A percentile compares a stretch with the other conserved stretches of the same genome.
These are phyloP conservation scores for Protophormia terraenovae DNA, from an alignment of 2,888 invertebrate genomes.

Conservation along the genomic window DNA sequence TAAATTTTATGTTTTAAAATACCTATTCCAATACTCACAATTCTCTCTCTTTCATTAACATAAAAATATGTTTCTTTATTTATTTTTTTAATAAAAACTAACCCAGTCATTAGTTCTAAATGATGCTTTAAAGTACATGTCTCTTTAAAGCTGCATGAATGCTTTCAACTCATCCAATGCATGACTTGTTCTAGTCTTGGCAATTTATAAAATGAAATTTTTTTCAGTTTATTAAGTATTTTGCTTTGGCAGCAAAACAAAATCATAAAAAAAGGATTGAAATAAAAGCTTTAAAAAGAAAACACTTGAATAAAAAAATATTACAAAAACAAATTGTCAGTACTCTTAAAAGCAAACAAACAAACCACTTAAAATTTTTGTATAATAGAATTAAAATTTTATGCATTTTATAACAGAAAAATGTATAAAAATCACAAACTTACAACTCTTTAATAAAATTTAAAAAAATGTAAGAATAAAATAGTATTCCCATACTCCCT, in stretches of 20 bases:
- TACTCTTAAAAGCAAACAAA: neutral
- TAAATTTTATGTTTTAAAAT: neutral
- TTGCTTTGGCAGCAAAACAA: constrained; percentile 42
- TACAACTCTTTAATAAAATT: no score
- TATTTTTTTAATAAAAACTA: constrained; percentile 6
- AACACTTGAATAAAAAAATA: constrained; percentile 8
- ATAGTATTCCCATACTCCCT: no score
- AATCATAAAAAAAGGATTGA: constrained; percentile 49
- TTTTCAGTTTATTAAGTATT: constrained; percentile 8
- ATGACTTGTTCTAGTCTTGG: neutral
- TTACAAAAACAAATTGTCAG: constrained; percentile 6
- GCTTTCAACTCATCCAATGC: neutral
- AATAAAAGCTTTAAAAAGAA: neutral
- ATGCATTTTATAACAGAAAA: no score
- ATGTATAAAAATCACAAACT: no score
- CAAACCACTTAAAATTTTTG: constrained; percentile 25
- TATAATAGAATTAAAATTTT: constrained; percentile 1
- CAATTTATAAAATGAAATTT: constrained; percentile 43
- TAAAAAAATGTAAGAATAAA: no score
- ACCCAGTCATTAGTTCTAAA: constrained; percentile 52
- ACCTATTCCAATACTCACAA: neutral
- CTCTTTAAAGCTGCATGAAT: constrained; percentile 7
- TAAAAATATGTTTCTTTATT: constrained; percentile 39
- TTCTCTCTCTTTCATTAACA: neutral
- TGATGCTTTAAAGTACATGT: constrained; percentile 35